Evolutionary conservation across 1,140 invertebrate species (phyloP), one percentile per base, ranked within the genome.

Genomic region (Bacillus rossius): DNA sequence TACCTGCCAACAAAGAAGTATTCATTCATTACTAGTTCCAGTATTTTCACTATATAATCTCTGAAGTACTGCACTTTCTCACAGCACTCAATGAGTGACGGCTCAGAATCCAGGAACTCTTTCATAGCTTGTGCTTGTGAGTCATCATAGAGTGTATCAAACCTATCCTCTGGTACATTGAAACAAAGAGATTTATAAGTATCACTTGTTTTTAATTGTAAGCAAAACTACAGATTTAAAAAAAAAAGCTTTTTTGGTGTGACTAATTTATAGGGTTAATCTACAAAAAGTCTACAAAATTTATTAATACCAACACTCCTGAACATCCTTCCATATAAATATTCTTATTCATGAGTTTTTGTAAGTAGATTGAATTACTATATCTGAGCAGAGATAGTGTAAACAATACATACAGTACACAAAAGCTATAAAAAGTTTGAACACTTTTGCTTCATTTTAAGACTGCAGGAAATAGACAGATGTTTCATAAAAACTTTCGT

Each of bases 41-140:
- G 41, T 25, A 56, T 50, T 5, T 19, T 34, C 3, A 8, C 19
- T 16, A 3, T 8, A 26, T 25, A 50, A n/a, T 14, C 48, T 16
- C 7, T 4, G 8, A 50, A 50, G 7, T 22, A 23, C 14, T 29
- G 25, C n/a, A 50, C 23, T 50, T n/a, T 50, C 2, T 25, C 10
- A 34, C 48, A 50, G 8, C 49, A 5, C 41, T 60, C 20, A 70
- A 68, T 61, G 78, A 77, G 40, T 60, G n/a, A 43, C 52, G n/a
- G 57, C 61, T 40, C 79, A 76, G 57, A 81, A 70, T 22, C 75
- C 73, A 67, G 74, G 72, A 51, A 79, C 72, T 57, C 77, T 72
- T 64, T 78, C 73, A 7, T 73, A 71, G 34, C 52, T 16, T 42
- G 3, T 8, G 17, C 17, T 1, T 25, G 7, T 8, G 16, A 20